Evolutionary conservation across 2,113 vertebrate species (phyloP).

Genomic region (Cyprinus carpio): DNA sequence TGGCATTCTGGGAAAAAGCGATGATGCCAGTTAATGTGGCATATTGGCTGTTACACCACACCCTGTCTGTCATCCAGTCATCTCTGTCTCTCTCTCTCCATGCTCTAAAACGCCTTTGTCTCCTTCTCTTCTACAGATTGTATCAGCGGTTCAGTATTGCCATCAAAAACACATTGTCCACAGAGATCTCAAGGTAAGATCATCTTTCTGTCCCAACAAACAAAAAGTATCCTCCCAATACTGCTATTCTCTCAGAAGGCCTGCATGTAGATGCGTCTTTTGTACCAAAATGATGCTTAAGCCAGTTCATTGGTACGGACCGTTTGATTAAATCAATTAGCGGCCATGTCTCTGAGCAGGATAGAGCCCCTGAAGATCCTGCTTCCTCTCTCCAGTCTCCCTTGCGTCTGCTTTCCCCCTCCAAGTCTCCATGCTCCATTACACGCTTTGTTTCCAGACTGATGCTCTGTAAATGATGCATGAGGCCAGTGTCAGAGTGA

Average conservation of each 20-base stretch:
- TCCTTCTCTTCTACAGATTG: slow-evolving; percentile 36
- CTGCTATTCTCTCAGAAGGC: neutral
- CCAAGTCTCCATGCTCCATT: neutral
- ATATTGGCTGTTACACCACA: slow-evolving; percentile 39
- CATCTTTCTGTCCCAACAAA: neutral
- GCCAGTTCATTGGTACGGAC: neutral
- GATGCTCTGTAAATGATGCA: slow-evolving; percentile 51
- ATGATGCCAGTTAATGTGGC: slow-evolving; percentile 15
- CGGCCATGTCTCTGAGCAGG: neutral
- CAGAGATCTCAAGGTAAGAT: slow-evolving; percentile 58
- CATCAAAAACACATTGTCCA: slow-evolving; percentile 60
- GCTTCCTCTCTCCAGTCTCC: neutral
- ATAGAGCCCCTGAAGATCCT: neutral
- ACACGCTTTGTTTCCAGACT: slow-evolving; percentile 36
- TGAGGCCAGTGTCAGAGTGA: slow-evolving; percentile 2
- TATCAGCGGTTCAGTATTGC: slow-evolving; percentile 58
- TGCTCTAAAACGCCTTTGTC: neutral
- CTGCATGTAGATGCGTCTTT: neutral
- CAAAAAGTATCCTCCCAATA: neutral
- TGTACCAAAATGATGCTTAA: neutral
- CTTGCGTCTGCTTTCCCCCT: neutral
- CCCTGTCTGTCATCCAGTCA: slow-evolving; percentile 16
- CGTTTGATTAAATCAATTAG: neutral
- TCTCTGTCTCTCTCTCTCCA: neutral
- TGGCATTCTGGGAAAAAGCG: slow-evolving; percentile 45